These are phyloP conservation scores for Salmo trutta DNA, from an alignment of 2,797 vertebrate genomes.

Conservation along the genomic window DNA sequence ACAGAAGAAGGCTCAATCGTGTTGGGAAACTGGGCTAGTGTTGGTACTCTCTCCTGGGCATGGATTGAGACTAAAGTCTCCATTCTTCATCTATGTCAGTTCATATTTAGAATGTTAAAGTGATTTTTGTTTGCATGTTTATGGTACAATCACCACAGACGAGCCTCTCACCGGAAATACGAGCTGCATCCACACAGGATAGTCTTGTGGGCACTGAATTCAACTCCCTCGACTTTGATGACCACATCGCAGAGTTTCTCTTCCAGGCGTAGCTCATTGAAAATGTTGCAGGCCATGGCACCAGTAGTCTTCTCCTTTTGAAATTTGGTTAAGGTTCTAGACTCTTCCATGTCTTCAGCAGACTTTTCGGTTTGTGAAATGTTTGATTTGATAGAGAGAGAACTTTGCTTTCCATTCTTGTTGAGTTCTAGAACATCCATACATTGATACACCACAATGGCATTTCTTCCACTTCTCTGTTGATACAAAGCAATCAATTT, in stretches of 20 bases:
- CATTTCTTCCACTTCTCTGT: not conserved
- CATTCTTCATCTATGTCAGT: too few species aligned
- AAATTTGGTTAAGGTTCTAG: not conserved
- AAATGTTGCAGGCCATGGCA: not conserved
- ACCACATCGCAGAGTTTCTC: conserved; percentile 53
- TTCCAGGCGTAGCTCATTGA: conserved; percentile 33
- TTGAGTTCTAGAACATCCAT: not conserved
- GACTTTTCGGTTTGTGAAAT: conserved; percentile 7
- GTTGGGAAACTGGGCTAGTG: too few species aligned
- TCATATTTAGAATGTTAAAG: too few species aligned
- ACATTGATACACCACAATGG: not conserved
- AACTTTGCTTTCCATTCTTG: not conserved
- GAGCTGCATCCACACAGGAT: conserved; percentile 55
- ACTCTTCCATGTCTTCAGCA: not conserved
- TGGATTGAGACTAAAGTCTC: too few species aligned
- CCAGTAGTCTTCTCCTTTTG: not conserved
- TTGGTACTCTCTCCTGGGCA: too few species aligned
- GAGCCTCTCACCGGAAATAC: conserved; percentile 50
- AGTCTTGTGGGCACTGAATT: conserved; percentile 59
- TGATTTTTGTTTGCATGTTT: too few species aligned
- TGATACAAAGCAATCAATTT: conserved; percentile 5
- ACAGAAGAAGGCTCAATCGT: too few species aligned
- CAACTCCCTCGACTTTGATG: conserved; percentile 39
- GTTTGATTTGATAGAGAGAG: conserved; percentile 7
- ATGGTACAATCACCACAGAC: too few species aligned